phyloP scores from a whole-genome alignment of 2,797 vertebrate genomes.

The Centropyge bicolor region DNA sequence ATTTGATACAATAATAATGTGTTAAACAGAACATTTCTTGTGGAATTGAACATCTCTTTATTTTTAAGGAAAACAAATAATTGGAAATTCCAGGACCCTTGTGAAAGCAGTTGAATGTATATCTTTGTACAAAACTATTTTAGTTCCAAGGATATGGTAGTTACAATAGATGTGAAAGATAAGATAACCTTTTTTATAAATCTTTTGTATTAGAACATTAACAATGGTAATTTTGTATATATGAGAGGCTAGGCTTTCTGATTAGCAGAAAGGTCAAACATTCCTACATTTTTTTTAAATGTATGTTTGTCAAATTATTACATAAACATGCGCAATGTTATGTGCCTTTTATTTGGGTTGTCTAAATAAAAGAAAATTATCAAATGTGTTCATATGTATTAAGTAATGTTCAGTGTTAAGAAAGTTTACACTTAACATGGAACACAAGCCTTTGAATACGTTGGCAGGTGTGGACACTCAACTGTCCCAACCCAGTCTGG shows the following conservation, averaged over 20 bases:
- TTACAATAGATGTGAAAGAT: slow-evolving; percentile 91
- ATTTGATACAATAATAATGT: slow-evolving; percentile 81
- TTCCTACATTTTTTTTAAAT: slow-evolving; percentile 98
- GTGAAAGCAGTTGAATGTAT: slow-evolving; percentile 92
- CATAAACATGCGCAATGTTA: slow-evolving; percentile 99
- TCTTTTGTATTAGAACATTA: slow-evolving; percentile 99
- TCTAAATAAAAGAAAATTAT: slow-evolving; percentile 99
- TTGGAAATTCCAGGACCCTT: slow-evolving; percentile 82
- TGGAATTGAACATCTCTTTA: slow-evolving; percentile 82
- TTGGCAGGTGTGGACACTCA: background rate
- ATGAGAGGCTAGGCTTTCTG: slow-evolving; percentile 98
- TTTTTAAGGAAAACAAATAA: slow-evolving; percentile 77
- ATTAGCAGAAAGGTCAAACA: slow-evolving; percentile 98
- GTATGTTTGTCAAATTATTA: slow-evolving; percentile 99
- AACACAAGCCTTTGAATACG: background rate
- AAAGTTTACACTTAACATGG: background rate
- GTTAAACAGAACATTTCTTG: slow-evolving; percentile 77
- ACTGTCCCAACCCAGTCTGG: background rate
- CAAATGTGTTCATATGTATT: slow-evolving; percentile 70
- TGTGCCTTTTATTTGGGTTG: slow-evolving; percentile 99
- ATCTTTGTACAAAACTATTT: slow-evolving; percentile 93
- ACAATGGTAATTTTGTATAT: slow-evolving; percentile 99
- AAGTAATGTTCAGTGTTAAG: slow-evolving; percentile 40
- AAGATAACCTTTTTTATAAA: slow-evolving; percentile 97
- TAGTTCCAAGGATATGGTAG: slow-evolving; percentile 95